Percentiles rank a stretch among this genome's conserved stretches.
Evolutionary conservation across 2,888 invertebrate species (phyloP).

Genomic region (Phasia obesa): DNA sequence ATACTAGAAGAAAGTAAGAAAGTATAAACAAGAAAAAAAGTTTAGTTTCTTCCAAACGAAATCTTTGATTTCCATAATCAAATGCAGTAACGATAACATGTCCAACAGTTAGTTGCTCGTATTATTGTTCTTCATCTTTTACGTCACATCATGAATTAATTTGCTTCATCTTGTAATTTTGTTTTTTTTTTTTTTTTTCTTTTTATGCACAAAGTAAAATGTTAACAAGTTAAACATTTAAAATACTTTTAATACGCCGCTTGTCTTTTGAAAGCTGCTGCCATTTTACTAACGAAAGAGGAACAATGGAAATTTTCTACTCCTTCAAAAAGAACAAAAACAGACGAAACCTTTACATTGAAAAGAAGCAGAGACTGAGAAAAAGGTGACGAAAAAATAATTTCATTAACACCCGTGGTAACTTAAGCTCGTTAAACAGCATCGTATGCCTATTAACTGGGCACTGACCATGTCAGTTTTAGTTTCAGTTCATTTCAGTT

Average conservation of each 20-base stretch:
- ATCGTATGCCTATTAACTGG: conserved; percentile 70
- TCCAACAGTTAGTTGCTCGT: conserved; percentile 13
- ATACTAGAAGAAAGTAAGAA: no score
- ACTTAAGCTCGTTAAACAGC: conserved; percentile 71
- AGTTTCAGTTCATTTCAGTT: conserved; percentile 62
- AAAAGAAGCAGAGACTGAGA: conserved; percentile 37
- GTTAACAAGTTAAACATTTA: conserved; percentile 69
- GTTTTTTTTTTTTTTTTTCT: background rate
- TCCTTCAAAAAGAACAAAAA: conserved; percentile 20
- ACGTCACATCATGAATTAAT: conserved; percentile 52
- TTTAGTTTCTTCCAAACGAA: no score
- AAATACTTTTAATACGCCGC: conserved; percentile 68
- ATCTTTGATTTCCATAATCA: no score
- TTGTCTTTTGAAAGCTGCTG: conserved; percentile 60
- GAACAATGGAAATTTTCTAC: conserved; percentile 58
- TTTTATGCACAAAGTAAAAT: conserved; percentile 56
- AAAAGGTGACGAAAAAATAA: conserved; percentile 73
- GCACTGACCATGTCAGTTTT: conserved; percentile 64
- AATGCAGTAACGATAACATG: background rate
- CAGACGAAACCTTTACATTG: conserved; percentile 24
- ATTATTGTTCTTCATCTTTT: conserved; percentile 22
- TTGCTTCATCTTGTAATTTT: conserved; percentile 35
- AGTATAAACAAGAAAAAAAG: background rate
- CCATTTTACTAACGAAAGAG: conserved; percentile 15
- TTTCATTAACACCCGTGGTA: conserved; percentile 72